A percentile compares a stretch with the other conserved stretches of the same genome.
These are phyloP conservation scores for Diarsia brunnea DNA, from an alignment of 2,888 invertebrate genomes.

Conservation along the genomic window DNA sequence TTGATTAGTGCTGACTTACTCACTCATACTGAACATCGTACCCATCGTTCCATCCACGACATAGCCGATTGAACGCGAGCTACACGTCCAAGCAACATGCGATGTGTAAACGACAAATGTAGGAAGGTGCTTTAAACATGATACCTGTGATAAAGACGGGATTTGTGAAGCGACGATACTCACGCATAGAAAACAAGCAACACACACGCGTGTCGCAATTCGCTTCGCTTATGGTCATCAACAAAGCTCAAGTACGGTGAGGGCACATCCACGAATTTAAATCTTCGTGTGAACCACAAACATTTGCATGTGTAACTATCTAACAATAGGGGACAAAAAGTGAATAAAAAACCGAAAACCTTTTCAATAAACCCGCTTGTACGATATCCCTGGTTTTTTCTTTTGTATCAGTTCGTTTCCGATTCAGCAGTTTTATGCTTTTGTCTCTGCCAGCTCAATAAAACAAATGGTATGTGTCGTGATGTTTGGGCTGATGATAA, in stretches of 20 bases:
- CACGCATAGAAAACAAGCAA: not conserved
- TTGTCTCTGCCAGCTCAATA: constrained; percentile 32
- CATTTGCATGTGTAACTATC: constrained; percentile 35
- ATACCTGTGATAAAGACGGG: not conserved
- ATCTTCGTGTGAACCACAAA: constrained; percentile 4
- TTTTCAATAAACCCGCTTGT: constrained; percentile 47
- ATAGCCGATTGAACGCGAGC: not conserved
- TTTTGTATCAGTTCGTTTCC: constrained; percentile 43
- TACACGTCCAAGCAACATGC: not conserved
- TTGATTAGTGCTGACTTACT: not conserved
- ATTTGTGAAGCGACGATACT: not conserved
- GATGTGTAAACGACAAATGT: not conserved
- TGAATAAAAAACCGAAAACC: constrained; percentile 27
- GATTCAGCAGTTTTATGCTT: constrained; percentile 49
- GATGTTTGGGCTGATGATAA: constrained; percentile 41
- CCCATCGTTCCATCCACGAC: not conserved
- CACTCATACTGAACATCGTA: not conserved
- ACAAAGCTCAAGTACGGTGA: not conserved
- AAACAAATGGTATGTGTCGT: constrained; percentile 54
- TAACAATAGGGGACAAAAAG: constrained; percentile 41
- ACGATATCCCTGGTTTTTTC: constrained; percentile 13
- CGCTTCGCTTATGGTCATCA: not conserved
- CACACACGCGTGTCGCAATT: not conserved
- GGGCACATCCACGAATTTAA: not conserved
- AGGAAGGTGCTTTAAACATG: not conserved